Evolutionary conservation across 2,888 invertebrate genomes (phyloP), one percentile per base, ranked within the genome.

Genomic region (Elmis aenea): DNA sequence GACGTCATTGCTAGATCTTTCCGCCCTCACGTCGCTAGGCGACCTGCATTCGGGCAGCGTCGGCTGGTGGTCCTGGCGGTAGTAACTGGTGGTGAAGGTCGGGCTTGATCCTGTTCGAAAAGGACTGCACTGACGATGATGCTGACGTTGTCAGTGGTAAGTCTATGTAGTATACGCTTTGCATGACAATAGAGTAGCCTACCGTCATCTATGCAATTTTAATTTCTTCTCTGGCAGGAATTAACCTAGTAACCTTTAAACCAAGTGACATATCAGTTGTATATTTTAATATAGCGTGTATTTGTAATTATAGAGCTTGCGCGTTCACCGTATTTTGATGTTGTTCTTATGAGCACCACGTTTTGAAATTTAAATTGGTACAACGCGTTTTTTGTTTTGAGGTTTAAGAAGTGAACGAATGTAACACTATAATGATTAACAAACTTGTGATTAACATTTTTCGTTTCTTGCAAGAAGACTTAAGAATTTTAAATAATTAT

Each of bases 111-210:
- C 40, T 40, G 35, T 26, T 38, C 29, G 33, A 33, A 33, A 37
- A 34, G 28, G 22, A 14, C 32, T 39, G 24, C 35, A 42, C 28
- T 44, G 38, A 48, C 45, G 46, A 60, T 60, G 58, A 60, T 58
- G 58, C 51, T 60, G 40, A 57, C 58, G 38, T 49, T 60, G 49
- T 51, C 55, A 42, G 54, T 59, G 58, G 60, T 60, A 53, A 60
- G 60, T 58, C 38, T 27, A 12, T 33, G 22, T 35, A 35, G 31
- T 9, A 29, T n/a, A n/a, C n/a, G n/a, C n/a, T n/a, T n/a, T n/a
- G n/a, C n/a, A n/a, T n/a, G n/a, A n/a, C n/a, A n/a, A n/a, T n/a
- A n/a, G n/a, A n/a, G n/a, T n/a, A n/a, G n/a, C n/a, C n/a, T n/a
- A n/a, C n/a, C n/a, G n/a, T n/a, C n/a, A n/a, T n/a, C n/a, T n/a